Base-by-base conservation (phyloP, 1,140 invertebrate genomes). In the Mylabris phalerata region DNA sequence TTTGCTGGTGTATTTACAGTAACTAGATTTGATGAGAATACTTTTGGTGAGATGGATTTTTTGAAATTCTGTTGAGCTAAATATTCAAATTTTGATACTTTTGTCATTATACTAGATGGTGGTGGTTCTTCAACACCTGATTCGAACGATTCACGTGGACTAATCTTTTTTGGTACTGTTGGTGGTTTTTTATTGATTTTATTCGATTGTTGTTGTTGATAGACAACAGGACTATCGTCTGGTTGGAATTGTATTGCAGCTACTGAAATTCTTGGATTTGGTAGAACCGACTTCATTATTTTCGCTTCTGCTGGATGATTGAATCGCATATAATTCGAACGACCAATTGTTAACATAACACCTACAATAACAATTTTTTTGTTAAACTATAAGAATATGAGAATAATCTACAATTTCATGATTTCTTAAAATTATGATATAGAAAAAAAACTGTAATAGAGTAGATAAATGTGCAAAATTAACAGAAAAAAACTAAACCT, bases 231-330 rank as follows among this genome's bases (percentile, higher is more conserved):
- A 56, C 62, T 65, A 39, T 77, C 75, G 25, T 70, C 70, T 1
- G 56, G 64, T 27, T 77, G 75, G 67, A 82, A 84, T 48, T 77
- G 80, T 59, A 84, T 80, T 0, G 87, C 86, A 11, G 84, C 81
- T 84, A 90, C 89, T 3, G 89, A 90, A 43, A 90, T 86, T 63
- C 89, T 77, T 2, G 84, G 78, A 41, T 86, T 83, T 1, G 87
- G 86, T 41, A 90, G 71, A n/a, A 85, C 84, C 0, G 86, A 85
- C 75, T 88, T 91, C 77, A 93, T 86, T 55, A 91, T 80, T 67
- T 87, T 84, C 1, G 91, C 91, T 71, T 93, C 90, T 46, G 86
- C 87, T 0, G 92, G 92, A 75, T 93, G 89, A 72, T 95, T 95
- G 77, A 93, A 95, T 7, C 91, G 83, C 70, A 95, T 84, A 71